Evolutionary conservation across 2,888 invertebrate species (phyloP).

Genomic region (Drosophila limbata): DNA sequence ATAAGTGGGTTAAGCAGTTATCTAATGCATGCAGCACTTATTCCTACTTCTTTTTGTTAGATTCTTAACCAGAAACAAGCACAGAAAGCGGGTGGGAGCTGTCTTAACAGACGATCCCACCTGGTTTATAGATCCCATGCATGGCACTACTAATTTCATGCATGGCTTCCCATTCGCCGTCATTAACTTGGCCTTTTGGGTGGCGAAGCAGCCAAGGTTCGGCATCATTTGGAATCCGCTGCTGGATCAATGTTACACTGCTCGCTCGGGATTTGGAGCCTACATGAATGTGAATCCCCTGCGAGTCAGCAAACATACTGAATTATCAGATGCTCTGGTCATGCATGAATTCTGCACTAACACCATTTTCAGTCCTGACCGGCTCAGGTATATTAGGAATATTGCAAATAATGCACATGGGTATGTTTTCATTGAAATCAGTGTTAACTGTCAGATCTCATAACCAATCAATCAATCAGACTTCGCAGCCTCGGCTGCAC

Average conservation of each 20-base stretch:
- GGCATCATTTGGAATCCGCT: conserved; percentile 39
- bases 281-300: conserved; percentile 18
- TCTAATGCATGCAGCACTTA: too few relatives aligned
- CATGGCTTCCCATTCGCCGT: conserved; percentile 53
- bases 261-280: conserved; percentile 21
- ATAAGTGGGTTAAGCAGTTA: conserved; percentile 86
- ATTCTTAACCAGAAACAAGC: conserved; percentile 14
- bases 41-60: conserved; percentile 5
- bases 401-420: conserved; percentile 20
- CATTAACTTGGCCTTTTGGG: conserved; percentile 19
- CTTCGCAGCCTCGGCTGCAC: conserved; percentile 27
- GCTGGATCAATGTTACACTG: conserved; percentile 20
- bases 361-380: background rate
- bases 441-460: background rate
- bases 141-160: conserved; percentile 54
- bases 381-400: background rate
- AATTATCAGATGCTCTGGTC: conserved; percentile 19
- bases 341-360: conserved; percentile 29
- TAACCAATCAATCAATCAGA: background rate
- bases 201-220: conserved; percentile 6
- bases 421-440: conserved; percentile 9
- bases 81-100: background rate
- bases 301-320: background rate
- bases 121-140: conserved; percentile 68
- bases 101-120: conserved; percentile 42